Conservation (phyloP, 2,888 invertebrate species). For the Tiliacea aurago region DNA sequence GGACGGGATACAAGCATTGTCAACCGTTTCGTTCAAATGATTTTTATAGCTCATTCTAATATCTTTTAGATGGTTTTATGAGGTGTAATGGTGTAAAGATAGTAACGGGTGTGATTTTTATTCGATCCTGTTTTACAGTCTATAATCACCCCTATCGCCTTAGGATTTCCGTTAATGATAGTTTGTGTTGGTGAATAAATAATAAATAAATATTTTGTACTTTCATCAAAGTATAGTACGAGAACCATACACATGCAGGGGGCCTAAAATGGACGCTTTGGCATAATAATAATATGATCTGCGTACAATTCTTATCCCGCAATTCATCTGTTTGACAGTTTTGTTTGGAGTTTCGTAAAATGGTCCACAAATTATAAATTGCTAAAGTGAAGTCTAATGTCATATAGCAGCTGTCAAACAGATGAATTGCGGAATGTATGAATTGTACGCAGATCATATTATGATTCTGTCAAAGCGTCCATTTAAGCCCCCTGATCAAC, state of each 20-base stretch:
- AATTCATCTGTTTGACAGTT: no score
- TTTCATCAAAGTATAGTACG: neutral
- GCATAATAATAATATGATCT: no score
- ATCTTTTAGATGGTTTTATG: conserved; percentile 27
- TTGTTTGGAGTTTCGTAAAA: no score
- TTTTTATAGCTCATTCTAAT: conserved; percentile 51
- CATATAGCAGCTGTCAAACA: no score
- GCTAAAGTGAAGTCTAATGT: no score
- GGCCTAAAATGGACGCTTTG: no score
- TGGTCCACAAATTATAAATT: no score
- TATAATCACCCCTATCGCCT: neutral
- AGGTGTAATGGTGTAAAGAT: conserved; percentile 29
- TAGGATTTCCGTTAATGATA: neutral
- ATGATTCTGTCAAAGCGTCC: no score
- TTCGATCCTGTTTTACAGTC: conserved; percentile 3
- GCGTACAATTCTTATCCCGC: no score
- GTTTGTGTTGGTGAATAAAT: neutral
- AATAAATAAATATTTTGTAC: neutral
- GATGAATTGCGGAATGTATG: no score
- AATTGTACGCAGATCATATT: no score
- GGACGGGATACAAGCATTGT: conserved; percentile 46
- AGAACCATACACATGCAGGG: neutral
- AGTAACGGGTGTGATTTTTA: conserved; percentile 20
- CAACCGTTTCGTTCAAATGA: conserved; percentile 42
- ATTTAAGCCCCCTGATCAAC: no score